These are phyloP conservation scores for Neodiprion pinetum DNA, from an alignment of 1,140 invertebrate species.

Conservation along the genomic window DNA sequence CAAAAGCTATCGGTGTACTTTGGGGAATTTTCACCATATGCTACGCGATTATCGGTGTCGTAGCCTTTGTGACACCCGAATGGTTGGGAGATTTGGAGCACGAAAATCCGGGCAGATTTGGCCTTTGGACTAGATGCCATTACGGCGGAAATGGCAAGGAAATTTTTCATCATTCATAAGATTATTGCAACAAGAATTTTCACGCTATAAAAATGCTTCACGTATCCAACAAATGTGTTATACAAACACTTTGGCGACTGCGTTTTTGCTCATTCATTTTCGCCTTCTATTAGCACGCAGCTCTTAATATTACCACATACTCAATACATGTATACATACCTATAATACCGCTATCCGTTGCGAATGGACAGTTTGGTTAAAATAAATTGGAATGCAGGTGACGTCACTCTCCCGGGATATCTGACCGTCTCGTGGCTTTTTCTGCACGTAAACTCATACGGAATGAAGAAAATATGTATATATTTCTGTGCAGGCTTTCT, in stretches of 20 bases:
- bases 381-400: background rate
- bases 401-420: background rate
- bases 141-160: constrained; percentile 55
- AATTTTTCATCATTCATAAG: background rate
- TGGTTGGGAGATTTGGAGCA: constrained; percentile 88
- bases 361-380: background rate
- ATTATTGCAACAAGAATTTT: too few relatives aligned
- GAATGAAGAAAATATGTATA: too few relatives aligned
- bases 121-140: constrained; percentile 87
- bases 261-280: too few relatives aligned
- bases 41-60: constrained; percentile 93
- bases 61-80: constrained; percentile 95
- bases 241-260: too few relatives aligned
- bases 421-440: background rate
- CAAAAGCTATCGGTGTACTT: constrained; percentile 93
- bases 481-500: too few relatives aligned
- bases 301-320: too few relatives aligned
- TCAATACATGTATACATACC: too few relatives aligned
- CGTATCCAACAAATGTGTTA: too few relatives aligned
- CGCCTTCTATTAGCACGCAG: too few relatives aligned
- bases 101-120: constrained; percentile 88
- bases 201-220: too few relatives aligned
- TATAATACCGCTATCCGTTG: background rate
- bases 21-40: constrained; percentile 98
- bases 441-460: too few relatives aligned